Evolutionary conservation across 2,797 vertebrate species (phyloP), one percentile per base, ranked within the genome.

Genomic region (Rhinoraja longicauda): DNA sequence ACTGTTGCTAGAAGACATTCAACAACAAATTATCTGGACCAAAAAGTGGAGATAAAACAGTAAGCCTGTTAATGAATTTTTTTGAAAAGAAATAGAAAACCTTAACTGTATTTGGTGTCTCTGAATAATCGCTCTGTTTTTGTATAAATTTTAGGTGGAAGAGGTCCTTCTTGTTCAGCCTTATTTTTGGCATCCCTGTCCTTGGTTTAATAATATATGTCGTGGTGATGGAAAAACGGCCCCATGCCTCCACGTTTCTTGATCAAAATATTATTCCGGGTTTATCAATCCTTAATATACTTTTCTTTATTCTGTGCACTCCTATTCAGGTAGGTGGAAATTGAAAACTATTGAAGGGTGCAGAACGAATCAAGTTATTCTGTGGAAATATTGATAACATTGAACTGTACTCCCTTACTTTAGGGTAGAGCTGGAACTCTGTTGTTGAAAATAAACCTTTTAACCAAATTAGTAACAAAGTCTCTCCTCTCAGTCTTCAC

Each of bases 181-280:
- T 99, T 0, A 94, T 98, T n/a, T 99, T 99, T 57, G 98, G 98
- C 93, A 95, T 99, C 79, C 99, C 99, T 0, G 98, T 98, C 93
- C 97, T 99, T 97, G 97, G 96, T 79, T 95, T 99, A 92, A 99
- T 99, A 98, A 96, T 99, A 94, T 99, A 99, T 94, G 99, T 99
- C 98, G 96, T 99, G 94, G 96, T 98, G 94, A 97, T 98, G 94
- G 95, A 94, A 70, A 9, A 67, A 0, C 95, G 96, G 39, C 96
- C 97, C 90, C 97, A 96, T 0, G 96, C 96, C 59, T 95, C 97
- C 39, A 97, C 97, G 97, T 96, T 96, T 0, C 95, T 96, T 93
- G 97, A 98, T 77, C 96, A 95, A 94, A 98, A 97, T 94, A 45
- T 99, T 94, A 94, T 99, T 94, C 98, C 98, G 0, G 99, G 99